Conservation (phyloP, 1,140 invertebrate species). For the Drosophila azteca region DNA sequence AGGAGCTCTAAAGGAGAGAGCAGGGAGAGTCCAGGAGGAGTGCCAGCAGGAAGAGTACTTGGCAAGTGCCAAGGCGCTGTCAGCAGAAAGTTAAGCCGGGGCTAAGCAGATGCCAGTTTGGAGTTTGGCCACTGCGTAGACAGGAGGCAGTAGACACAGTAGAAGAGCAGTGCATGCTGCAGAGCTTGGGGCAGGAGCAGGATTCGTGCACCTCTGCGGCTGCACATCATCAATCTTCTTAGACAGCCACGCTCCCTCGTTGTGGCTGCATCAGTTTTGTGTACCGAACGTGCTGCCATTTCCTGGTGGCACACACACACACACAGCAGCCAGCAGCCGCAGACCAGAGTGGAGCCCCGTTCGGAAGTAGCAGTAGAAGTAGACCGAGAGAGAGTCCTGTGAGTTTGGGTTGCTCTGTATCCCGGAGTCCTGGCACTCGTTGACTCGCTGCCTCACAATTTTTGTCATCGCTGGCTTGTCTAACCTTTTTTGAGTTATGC, state of each 20-base stretch:
- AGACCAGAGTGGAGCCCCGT: not conserved
- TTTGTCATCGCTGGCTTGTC: constrained; percentile 67
- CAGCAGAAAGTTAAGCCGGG: constrained; percentile 77
- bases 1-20: constrained; percentile 12
- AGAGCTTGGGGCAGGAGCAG: constrained; percentile 9
- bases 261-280: constrained; percentile 70
- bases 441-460: constrained; percentile 56
- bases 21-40: too few relatives aligned
- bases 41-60: constrained; percentile 37
- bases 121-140: constrained; percentile 36
- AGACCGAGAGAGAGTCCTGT: not conserved
- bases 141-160: not conserved
- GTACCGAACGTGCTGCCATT: constrained; percentile 75
- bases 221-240: constrained; percentile 81
- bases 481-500: constrained; percentile 72
- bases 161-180: not conserved
- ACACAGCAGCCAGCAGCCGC: too few relatives aligned
- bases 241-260: constrained; percentile 57
- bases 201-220: constrained; percentile 46
- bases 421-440: not conserved
- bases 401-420: constrained; percentile 2
- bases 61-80: constrained; percentile 78
- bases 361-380: not conserved
- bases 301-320: constrained; percentile 32
- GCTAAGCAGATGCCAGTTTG: constrained; percentile 68